These are phyloP conservation scores for Gymnoscopelus braueri DNA, from an alignment of 2,797 vertebrate genomes.

Conservation along the genomic window DNA sequence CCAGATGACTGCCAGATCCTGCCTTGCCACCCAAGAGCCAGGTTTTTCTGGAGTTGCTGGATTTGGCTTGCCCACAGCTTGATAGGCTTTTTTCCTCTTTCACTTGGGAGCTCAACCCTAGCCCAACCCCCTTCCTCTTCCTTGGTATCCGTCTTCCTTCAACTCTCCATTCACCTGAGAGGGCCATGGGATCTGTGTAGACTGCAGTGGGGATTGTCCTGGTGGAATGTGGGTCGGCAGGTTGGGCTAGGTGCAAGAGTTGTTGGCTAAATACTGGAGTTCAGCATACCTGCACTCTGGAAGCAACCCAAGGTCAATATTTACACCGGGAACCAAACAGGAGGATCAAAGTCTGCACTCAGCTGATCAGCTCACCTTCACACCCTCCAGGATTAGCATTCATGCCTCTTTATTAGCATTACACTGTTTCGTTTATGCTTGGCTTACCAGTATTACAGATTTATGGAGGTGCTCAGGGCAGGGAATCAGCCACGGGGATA, in stretches of 20 bases:
- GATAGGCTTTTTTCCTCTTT: conserved; percentile 29
- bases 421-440: background rate
- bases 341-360: conserved; percentile 64
- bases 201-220: background rate
- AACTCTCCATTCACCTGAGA: conserved; percentile 21
- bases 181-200: background rate
- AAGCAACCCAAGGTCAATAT: conserved; percentile 60
- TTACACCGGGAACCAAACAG: conserved; percentile 44
- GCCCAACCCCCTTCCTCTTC: background rate
- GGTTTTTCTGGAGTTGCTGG: conserved; percentile 45
- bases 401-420: conserved; percentile 5
- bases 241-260: conserved; percentile 33
- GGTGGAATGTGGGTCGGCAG: conserved; percentile 61
- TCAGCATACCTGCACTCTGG: conserved; percentile 21
- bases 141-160: background rate
- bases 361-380: conserved; percentile 5
- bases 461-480: background rate
- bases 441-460: conserved; percentile 4
- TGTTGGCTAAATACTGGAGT: conserved; percentile 42
- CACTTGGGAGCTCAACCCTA: conserved; percentile 12
- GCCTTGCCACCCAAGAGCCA: conserved; percentile 35
- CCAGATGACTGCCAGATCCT: conserved; percentile 62
- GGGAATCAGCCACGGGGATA: background rate
- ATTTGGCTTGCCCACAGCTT: conserved; percentile 41
- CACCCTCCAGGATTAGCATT: conserved; percentile 12